phyloP scores from a whole-genome alignment of 2,113 vertebrate species.

The Gnathonemus echidnorhynchus region DNA sequence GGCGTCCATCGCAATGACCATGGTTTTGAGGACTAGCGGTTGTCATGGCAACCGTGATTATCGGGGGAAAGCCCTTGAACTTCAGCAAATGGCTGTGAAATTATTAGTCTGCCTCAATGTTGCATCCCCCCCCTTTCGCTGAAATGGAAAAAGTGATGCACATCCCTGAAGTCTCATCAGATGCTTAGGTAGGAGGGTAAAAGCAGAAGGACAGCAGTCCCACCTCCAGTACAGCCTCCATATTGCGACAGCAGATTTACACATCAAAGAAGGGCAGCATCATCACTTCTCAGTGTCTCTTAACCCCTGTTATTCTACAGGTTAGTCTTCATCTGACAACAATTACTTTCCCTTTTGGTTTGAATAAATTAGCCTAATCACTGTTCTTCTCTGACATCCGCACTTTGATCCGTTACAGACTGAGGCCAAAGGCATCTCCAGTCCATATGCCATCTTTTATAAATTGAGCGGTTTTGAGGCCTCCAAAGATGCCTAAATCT shows the following conservation, averaged over 20 bases:
- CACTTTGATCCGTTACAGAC: not conserved
- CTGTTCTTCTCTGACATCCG: slow-evolving; percentile 14
- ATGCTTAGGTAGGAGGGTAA: not conserved
- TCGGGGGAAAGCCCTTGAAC: slow-evolving; percentile 13
- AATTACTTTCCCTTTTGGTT: slow-evolving; percentile 20
- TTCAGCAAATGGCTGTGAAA: slow-evolving; percentile 17
- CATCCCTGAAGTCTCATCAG: not conserved
- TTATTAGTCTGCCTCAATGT: slow-evolving; percentile 7
- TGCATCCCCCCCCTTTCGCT: not conserved
- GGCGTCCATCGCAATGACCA: not conserved
- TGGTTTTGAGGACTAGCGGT: slow-evolving; percentile 3
- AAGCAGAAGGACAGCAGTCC: not conserved
- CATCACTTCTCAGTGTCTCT: not conserved
- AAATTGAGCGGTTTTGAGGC: not conserved
- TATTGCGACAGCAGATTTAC: not conserved
- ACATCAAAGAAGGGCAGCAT: not conserved
- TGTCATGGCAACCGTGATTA: slow-evolving; percentile 12
- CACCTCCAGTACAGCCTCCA: not conserved
- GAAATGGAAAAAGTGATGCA: slow-evolving; percentile 7
- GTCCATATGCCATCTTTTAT: slow-evolving; percentile 15
- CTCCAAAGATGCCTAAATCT: not conserved
- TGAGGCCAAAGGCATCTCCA: not conserved
- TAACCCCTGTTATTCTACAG: not conserved
- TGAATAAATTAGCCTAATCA: slow-evolving; percentile 27
- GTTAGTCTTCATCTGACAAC: slow-evolving; percentile 26